Evolutionary conservation across 2,113 vertebrate genomes (phyloP).

Genomic region (Rutilus rutilus): DNA sequence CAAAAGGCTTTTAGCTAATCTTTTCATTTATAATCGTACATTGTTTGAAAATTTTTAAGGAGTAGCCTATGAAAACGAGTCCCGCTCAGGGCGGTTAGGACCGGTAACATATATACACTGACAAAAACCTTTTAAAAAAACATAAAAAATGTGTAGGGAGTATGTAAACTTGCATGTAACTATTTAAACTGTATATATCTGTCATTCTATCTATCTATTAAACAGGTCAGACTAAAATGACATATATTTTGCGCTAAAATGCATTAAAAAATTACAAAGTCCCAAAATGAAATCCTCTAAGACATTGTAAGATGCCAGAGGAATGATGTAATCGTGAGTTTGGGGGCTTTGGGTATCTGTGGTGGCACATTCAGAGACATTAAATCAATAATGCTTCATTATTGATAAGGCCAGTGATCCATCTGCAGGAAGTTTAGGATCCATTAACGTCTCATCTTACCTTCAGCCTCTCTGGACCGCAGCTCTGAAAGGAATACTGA

Average conservation of each 20-base stretch:
- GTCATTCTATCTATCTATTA: background rate
- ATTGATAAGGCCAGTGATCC: slow-evolving; percentile 75
- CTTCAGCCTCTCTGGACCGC: slow-evolving; percentile 59
- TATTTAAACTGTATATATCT: background rate
- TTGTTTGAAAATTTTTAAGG: background rate
- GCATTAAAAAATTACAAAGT: background rate
- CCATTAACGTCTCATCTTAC: slow-evolving; percentile 70
- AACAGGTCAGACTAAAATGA: background rate
- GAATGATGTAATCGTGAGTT: slow-evolving; percentile 29
- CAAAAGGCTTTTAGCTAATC: background rate
- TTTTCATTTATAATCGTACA: background rate
- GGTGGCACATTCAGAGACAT: slow-evolving; percentile 26
- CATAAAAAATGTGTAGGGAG: too few species aligned
- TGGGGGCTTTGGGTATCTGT: slow-evolving; percentile 1
- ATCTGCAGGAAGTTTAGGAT: slow-evolving; percentile 69
- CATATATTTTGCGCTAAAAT: background rate
- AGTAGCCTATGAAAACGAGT: too few species aligned
- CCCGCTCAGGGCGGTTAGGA: too few species aligned
- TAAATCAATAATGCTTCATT: slow-evolving; percentile 72
- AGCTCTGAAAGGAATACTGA: slow-evolving; percentile 29
- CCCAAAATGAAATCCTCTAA: slow-evolving; percentile 15
- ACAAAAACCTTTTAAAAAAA: too few species aligned
- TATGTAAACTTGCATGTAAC: background rate
- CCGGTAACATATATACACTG: too few species aligned
- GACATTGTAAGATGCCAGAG: background rate